Percentiles rank a stretch among this genome's conserved stretches.
Evolutionary conservation across 23 tunicate genomes (phyloP).

Genomic region (Ascidia mentula): DNA sequence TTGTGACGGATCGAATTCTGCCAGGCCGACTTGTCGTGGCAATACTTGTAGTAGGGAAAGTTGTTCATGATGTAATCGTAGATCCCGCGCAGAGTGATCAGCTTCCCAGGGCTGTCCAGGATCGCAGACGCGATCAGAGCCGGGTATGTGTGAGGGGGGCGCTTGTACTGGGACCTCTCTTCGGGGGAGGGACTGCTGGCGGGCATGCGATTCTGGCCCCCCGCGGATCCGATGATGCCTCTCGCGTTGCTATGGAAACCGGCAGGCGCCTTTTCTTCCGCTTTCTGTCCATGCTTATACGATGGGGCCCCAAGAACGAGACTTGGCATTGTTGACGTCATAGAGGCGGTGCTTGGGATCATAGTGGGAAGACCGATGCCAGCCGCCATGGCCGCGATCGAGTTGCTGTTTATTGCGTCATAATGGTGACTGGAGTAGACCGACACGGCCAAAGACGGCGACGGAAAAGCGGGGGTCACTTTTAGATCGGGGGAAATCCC

Average conservation of each 20-base stretch:
- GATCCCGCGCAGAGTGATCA: constrained; percentile 91
- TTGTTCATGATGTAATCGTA: constrained; percentile 97
- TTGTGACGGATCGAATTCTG: constrained; percentile 96
- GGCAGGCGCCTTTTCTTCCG: neutral
- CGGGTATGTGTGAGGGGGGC: constrained; percentile 97
- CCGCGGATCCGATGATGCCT: constrained; percentile 44
- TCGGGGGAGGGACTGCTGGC: constrained; percentile 34
- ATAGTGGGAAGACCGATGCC: constrained; percentile 60
- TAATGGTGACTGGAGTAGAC: neutral
- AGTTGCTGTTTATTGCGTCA: constrained; percentile 27
- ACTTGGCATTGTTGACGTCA: constrained; percentile 25
- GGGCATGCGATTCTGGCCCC: constrained; percentile 9
- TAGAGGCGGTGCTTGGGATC: constrained; percentile 35
- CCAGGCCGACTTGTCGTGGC: constrained; percentile 99
- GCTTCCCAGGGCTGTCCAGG: constrained; percentile 88
- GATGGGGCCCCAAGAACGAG: neutral
- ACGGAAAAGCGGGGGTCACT: neutral
- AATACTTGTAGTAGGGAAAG: constrained; percentile 92
- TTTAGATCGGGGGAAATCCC: constrained; percentile 5
- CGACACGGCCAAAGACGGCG: neutral
- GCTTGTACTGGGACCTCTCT: constrained; percentile 72
- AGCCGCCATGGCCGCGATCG: constrained; percentile 63
- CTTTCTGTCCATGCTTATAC: neutral
- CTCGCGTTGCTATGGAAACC: constrained; percentile 6
- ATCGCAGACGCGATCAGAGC: constrained; percentile 95